phyloP scores from a whole-genome alignment of 1,140 invertebrate species.

The Cotesia glomerata region DNA sequence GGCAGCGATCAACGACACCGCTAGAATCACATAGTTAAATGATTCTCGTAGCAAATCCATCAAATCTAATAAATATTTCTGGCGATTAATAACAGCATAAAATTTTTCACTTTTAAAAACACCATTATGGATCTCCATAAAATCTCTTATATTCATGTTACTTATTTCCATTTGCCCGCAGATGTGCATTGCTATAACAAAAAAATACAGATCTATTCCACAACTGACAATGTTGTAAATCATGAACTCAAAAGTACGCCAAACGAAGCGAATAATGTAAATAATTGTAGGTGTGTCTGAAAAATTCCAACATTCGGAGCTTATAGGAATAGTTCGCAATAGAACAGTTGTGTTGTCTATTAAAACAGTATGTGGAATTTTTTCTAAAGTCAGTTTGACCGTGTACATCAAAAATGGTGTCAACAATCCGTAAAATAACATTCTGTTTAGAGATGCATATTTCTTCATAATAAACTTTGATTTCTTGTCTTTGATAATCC shows the following conservation, averaged over 20 bases:
- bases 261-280: too few species aligned
- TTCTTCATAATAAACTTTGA: background rate
- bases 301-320: background rate
- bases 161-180: background rate
- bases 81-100: background rate
- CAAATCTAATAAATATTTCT: background rate
- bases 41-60: background rate
- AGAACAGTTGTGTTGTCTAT: background rate
- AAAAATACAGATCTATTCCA: background rate
- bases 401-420: background rate
- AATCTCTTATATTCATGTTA: background rate
- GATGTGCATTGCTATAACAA: background rate
- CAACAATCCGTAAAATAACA: slow-evolving; percentile 1
- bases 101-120: background rate
- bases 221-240: background rate
- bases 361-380: background rate
- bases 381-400: background rate
- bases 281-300: background rate
- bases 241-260: too few species aligned
- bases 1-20: too few species aligned
- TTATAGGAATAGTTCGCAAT: background rate
- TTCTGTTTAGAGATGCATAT: slow-evolving; percentile 5
- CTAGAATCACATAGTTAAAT: too few species aligned
- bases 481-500: background rate
- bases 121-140: background rate